Evolutionary conservation across 2,888 invertebrate species (phyloP).

Genomic region (Nemoura dubitans): DNA sequence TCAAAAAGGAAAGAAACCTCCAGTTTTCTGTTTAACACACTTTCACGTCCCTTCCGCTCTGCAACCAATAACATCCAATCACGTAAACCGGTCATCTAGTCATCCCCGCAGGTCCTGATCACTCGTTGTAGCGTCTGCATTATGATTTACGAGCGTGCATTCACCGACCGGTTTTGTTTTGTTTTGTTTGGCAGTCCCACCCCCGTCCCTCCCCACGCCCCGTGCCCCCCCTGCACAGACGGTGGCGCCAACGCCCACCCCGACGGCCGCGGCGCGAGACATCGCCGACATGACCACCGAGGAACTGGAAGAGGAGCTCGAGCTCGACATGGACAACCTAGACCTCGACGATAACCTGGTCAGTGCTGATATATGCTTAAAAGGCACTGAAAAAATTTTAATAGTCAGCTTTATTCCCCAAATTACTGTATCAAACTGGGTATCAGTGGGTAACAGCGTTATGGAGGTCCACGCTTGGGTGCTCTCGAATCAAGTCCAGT

Average conservation of each 20-base stretch:
- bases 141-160: not conserved
- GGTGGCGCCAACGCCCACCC: constrained; percentile 14
- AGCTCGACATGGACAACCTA: constrained; percentile 84
- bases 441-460: too few relatives aligned
- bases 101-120: not conserved
- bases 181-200: constrained; percentile 27
- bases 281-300: constrained; percentile 46
- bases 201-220: constrained; percentile 19
- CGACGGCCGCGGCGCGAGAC: constrained; percentile 28
- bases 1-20: too few relatives aligned
- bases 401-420: too few relatives aligned
- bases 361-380: not conserved
- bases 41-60: not conserved
- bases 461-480: too few relatives aligned
- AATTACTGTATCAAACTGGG: too few relatives aligned
- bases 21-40: too few relatives aligned
- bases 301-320: constrained; percentile 75
- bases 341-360: constrained; percentile 81
- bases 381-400: too few relatives aligned
- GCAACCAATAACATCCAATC: not conserved
- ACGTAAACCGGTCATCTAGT: not conserved
- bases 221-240: not conserved
- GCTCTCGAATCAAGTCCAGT: too few relatives aligned
- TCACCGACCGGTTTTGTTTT: not conserved
- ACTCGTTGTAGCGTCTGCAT: too few relatives aligned